Evolutionary conservation across 2,113 vertebrate species (phyloP).

Genomic region (Antechinus flavipes): DNA sequence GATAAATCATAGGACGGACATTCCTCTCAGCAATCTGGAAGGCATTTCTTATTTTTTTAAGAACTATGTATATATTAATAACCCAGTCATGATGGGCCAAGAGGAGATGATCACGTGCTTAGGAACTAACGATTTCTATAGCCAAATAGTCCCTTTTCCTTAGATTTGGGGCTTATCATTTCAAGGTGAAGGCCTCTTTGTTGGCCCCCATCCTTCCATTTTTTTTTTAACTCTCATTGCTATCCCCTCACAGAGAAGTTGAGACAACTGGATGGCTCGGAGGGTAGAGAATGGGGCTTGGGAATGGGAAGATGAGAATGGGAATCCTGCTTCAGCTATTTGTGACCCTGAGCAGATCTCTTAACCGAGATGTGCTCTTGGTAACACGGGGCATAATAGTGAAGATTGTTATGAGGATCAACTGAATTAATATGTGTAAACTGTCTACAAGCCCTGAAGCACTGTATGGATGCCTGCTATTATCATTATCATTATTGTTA

Average conservation of each 20-base stretch:
- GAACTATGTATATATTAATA: neutral
- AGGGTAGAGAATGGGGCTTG: neutral
- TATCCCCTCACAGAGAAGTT: neutral
- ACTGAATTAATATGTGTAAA: neutral
- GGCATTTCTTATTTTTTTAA: slow-evolving; percentile 5
- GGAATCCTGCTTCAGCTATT: neutral
- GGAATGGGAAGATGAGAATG: neutral
- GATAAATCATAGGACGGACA: slow-evolving; percentile 22
- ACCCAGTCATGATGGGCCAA: neutral
- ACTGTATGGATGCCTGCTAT: neutral
- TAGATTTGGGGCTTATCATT: neutral
- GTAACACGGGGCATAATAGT: neutral
- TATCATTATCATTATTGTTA: neutral
- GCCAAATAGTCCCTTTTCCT: neutral
- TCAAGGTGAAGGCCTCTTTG: neutral
- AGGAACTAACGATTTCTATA: neutral
- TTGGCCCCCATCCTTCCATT: neutral
- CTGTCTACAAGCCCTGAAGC: neutral
- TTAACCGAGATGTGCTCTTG: neutral
- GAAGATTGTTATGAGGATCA: neutral
- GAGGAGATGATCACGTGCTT: neutral
- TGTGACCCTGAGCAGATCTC: slow-evolving; percentile 5
- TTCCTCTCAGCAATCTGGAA: neutral
- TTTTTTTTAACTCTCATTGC: neutral
- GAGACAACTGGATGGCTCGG: rapidly evolving